phyloP scores from a whole-genome alignment of 2,113 vertebrate species.

The Scopus umbretta region DNA sequence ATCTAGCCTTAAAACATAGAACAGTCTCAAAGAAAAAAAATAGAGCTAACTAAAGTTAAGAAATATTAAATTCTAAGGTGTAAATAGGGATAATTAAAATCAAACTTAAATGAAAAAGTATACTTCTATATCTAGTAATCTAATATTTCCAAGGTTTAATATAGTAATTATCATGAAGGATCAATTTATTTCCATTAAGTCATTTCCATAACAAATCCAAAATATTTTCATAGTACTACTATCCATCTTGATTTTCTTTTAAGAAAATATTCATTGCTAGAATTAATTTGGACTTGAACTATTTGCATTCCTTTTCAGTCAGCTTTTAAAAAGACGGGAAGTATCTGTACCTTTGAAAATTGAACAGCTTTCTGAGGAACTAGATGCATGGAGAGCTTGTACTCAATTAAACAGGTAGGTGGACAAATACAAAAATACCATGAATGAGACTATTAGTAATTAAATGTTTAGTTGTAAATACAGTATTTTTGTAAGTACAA shows the following conservation, averaged over 20 bases:
- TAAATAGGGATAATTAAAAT: not conserved
- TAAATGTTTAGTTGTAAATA: not conserved
- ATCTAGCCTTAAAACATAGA: not conserved
- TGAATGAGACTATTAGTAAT: not conserved
- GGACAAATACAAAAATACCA: not conserved
- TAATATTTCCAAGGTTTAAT: not conserved
- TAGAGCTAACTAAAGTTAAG: not conserved
- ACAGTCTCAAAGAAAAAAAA: not conserved
- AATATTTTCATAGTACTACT: not conserved
- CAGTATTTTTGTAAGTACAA: not conserved
- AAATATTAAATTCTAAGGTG: not conserved
- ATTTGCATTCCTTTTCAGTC: constrained; percentile 73
- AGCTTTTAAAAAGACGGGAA: constrained; percentile 90
- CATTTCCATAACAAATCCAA: not conserved
- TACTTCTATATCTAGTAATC: not conserved
- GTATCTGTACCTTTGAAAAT: constrained; percentile 90
- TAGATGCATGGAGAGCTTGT: constrained; percentile 90
- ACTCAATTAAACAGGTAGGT: constrained; percentile 77
- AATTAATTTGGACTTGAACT: not conserved
- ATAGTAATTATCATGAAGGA: not conserved
- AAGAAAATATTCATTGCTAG: not conserved
- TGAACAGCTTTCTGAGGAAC: constrained; percentile 86
- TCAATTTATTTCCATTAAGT: not conserved
- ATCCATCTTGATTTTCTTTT: not conserved
- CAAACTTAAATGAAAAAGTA: not conserved